These are phyloP conservation scores for Turdus rufiventris DNA, from an alignment of 2,113 vertebrate genomes.

Conservation along the genomic window DNA sequence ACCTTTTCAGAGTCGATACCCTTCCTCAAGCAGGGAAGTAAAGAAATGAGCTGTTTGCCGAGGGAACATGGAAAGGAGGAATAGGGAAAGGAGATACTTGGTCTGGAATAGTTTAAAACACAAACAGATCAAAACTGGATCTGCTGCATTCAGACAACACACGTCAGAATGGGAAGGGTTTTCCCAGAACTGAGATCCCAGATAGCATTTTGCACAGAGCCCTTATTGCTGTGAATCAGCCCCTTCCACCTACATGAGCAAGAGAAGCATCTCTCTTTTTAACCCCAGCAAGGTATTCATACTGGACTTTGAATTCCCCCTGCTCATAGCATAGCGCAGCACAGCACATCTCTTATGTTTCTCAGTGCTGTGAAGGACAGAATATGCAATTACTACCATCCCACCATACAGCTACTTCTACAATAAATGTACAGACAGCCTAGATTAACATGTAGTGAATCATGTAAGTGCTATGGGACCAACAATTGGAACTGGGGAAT, in stretches of 20 bases:
- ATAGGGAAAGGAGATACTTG: background rate
- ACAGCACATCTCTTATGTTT: background rate
- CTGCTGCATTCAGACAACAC: background rate
- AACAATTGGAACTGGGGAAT: background rate
- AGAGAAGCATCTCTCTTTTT: background rate
- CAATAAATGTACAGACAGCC: background rate
- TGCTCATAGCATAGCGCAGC: background rate
- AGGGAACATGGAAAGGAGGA: background rate
- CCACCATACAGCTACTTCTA: background rate
- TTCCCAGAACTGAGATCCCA: background rate
- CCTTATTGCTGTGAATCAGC: background rate
- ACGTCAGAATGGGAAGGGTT: background rate
- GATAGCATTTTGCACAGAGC: background rate
- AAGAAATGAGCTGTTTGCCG: background rate
- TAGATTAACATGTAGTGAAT: background rate
- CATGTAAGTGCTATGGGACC: background rate
- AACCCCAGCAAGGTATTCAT: background rate
- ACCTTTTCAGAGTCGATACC: background rate
- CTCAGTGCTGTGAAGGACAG: background rate
- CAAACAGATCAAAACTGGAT: background rate
- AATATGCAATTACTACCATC: background rate
- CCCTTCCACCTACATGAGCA: background rate
- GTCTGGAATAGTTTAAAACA: background rate
- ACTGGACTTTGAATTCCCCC: background rate
- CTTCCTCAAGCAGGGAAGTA: conserved; percentile 1